A percentile compares a stretch with the other conserved stretches of the same genome.
Evolutionary conservation across 2,113 vertebrate species (phyloP).

Genomic region (Manacus vitellinus): DNA sequence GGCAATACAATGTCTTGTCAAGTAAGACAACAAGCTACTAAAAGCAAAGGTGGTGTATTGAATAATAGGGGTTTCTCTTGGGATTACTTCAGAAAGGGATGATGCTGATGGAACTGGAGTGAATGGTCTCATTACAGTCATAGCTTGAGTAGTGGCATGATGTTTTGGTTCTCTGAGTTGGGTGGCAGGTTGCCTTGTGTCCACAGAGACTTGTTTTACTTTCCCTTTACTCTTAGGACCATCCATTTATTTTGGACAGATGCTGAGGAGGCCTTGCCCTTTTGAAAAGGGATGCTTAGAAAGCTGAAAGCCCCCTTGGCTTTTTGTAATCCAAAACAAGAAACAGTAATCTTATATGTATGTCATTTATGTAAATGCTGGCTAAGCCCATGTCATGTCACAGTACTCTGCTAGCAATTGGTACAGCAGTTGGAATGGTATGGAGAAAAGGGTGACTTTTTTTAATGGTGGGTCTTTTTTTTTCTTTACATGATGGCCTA

Average conservation of each 20-base stretch:
- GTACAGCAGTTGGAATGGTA: not conserved
- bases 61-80: not conserved
- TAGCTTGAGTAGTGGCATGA: not conserved
- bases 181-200: not conserved
- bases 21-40: not conserved
- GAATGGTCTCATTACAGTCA: not conserved
- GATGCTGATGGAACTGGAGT: not conserved
- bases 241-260: not conserved
- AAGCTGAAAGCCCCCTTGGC: not conserved
- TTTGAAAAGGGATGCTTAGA: not conserved
- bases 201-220: not conserved
- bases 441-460: not conserved
- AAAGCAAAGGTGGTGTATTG: not conserved
- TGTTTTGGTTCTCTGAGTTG: not conserved
- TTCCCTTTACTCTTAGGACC: not conserved
- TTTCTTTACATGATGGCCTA: not conserved
- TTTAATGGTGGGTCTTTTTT: not conserved
- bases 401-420: not conserved
- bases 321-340: not conserved
- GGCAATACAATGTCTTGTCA: not conserved
- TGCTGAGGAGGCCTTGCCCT: not conserved
- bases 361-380: not conserved
- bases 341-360: not conserved
- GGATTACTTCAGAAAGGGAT: not conserved
- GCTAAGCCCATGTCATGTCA: not conserved